Evolutionary conservation across 1,140 invertebrate species (phyloP), one percentile per base, ranked within the genome.

Genomic region (Caenorhabditis remanei): DNA sequence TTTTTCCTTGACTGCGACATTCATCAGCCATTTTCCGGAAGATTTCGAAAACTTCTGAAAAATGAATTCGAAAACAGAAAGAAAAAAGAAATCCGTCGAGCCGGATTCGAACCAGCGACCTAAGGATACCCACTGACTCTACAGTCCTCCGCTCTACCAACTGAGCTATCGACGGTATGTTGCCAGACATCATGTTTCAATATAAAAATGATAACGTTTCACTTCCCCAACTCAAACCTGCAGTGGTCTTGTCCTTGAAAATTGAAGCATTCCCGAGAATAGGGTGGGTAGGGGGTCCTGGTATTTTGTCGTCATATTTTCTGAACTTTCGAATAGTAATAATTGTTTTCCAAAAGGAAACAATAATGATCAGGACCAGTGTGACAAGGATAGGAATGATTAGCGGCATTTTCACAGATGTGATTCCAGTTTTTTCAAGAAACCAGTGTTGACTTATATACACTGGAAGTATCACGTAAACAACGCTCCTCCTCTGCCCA

Each of bases 61-160:
- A 24, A 32, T 16, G 32, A 63, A 1, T 32, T 9, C 32, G 24
- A 40, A 32, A 32, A 9, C 21, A 63, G 32, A 63, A 63, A 40
- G 8, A 32, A 55, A 83, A 58, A 83, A 83, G 79, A 83, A 58
- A 83, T 88, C 87, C 87, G 63, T 83, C 88, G 87, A 89, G 63
- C 89, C 89, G 89, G 89, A 89, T 90, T 89, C 89, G 89, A 89
- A 89, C 89, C 89, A 89, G 89, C 82, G 89, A 89, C 89, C 89
- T 90, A 89, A 90, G 89, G 89, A 89, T 89, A 65, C 40, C 65
- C 41, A 46, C 65, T 71, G 65, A 71, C 65, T 71, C 88, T 89
- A 89, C 88, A 89, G 88, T 89, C 88, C 88, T 89, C 88, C 88
- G 88, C 88, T 89, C 88, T 89, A 89, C 88, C 88, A 89, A 89